Evolutionary conservation across 2,888 invertebrate species (phyloP).

Genomic region (Loripinus fragilis): DNA sequence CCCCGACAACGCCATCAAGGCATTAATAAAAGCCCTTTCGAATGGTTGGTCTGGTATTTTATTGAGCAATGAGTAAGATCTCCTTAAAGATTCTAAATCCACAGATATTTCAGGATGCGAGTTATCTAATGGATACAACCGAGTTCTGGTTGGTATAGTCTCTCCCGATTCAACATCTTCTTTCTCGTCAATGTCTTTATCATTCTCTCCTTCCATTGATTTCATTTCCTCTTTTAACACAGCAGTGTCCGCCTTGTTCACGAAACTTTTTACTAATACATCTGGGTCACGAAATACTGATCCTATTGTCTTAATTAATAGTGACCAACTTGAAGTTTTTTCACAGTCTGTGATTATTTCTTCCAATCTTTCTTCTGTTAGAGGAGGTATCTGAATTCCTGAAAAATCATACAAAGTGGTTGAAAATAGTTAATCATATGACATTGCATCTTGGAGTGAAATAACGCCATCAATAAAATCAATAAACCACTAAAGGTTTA

Average conservation of each 20-base stretch:
- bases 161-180: conserved; percentile 64
- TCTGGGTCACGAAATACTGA: conserved; percentile 90
- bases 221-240: conserved; percentile 74
- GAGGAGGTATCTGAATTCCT: conserved; percentile 61
- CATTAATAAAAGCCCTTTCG: conserved; percentile 89
- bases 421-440: too few species aligned
- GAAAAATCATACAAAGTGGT: too few species aligned
- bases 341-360: conserved; percentile 91
- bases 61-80: conserved; percentile 87
- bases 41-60: conserved; percentile 84
- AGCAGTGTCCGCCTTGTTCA: conserved; percentile 75
- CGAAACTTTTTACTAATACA: conserved; percentile 90
- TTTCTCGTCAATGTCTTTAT: conserved; percentile 91
- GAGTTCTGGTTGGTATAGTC: conserved; percentile 18
- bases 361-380: conserved; percentile 91
- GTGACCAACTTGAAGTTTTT: conserved; percentile 88
- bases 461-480: too few species aligned
- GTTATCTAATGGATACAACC: background rate
- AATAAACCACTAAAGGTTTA: too few species aligned
- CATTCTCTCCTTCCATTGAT: conserved; percentile 90
- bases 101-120: conserved; percentile 65
- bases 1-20: conserved; percentile 89
- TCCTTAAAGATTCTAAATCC: conserved; percentile 86
- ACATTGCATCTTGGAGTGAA: too few species aligned
- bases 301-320: conserved; percentile 90